Conservation (phyloP, 2,797 vertebrate species). For the Numenius phaeopus region DNA sequence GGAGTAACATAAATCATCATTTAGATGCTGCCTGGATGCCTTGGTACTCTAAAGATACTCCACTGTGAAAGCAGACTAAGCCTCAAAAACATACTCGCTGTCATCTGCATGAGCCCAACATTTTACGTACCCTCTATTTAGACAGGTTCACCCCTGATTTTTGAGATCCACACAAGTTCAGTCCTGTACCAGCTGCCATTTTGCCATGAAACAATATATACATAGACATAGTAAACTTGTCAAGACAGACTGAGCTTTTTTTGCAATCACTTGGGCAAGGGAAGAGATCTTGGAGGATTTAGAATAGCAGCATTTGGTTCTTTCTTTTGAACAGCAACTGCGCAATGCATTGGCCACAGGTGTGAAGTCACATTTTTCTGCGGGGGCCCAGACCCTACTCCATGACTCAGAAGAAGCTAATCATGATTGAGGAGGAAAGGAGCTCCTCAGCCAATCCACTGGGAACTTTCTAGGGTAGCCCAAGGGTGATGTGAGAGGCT, state of each 20-base stretch:
- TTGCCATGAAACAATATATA: neutral
- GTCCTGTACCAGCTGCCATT: neutral
- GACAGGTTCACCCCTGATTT: neutral
- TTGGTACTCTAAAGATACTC: neutral
- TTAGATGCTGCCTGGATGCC: neutral
- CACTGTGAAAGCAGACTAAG: neutral
- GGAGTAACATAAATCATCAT: neutral
- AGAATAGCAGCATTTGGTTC: neutral
- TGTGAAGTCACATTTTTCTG: neutral
- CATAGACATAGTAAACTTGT: neutral
- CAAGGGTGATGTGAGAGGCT: neutral
- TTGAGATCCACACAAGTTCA: neutral
- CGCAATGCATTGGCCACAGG: neutral
- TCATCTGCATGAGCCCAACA: neutral
- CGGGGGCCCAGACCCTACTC: neutral
- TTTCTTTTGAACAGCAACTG: neutral
- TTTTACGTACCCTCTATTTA: neutral
- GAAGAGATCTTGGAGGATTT: neutral
- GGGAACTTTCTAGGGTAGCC: neutral
- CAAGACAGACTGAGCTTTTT: neutral
- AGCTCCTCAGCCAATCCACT: neutral
- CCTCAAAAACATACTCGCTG: fast-evolving
- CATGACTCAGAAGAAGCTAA: neutral
- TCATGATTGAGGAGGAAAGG: neutral
- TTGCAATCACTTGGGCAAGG: neutral